These are phyloP conservation scores for Eudyptes chrysolophus DNA, from an alignment of 2,113 vertebrate species.

Conservation along the genomic window DNA sequence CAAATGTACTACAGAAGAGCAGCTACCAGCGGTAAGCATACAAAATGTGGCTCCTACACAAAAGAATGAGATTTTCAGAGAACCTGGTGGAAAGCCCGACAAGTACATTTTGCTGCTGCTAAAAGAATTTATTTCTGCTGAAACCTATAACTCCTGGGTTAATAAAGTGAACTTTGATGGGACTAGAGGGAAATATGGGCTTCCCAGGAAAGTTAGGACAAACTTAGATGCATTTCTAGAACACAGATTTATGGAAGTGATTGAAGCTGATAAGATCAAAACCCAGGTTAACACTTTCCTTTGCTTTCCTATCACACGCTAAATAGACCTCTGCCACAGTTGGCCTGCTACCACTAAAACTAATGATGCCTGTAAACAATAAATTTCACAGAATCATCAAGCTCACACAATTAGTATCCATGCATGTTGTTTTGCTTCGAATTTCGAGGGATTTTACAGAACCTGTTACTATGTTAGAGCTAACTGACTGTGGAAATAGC, in stretches of 20 bases:
- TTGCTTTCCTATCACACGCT: constrained; percentile 42
- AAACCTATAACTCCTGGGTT: constrained; percentile 75
- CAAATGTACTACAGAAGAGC: not conserved
- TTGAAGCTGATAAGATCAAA: constrained; percentile 73
- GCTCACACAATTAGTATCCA: not conserved
- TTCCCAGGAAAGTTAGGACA: constrained; percentile 72
- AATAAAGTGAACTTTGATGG: constrained; percentile 77
- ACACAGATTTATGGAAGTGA: constrained; percentile 73
- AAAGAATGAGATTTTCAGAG: constrained; percentile 67
- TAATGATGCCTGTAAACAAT: constrained; percentile 21
- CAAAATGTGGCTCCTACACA: constrained; percentile 48
- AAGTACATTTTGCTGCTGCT: constrained; percentile 71
- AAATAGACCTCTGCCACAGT: constrained; percentile 44
- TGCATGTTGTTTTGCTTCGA: not conserved
- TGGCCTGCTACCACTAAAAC: constrained; percentile 33
- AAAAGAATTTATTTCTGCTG: constrained; percentile 76
- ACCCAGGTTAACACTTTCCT: constrained; percentile 65
- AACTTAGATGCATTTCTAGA: constrained; percentile 69
- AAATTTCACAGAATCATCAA: constrained; percentile 14
- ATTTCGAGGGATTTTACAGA: constrained; percentile 3
- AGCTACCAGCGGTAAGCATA: constrained; percentile 51
- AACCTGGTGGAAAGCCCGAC: constrained; percentile 57
- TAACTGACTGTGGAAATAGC: not conserved
- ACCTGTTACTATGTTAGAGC: not conserved
- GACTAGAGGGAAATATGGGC: constrained; percentile 74